Conservation (phyloP, 2,888 invertebrate genomes). For the Ditula angustiorana region DNA sequence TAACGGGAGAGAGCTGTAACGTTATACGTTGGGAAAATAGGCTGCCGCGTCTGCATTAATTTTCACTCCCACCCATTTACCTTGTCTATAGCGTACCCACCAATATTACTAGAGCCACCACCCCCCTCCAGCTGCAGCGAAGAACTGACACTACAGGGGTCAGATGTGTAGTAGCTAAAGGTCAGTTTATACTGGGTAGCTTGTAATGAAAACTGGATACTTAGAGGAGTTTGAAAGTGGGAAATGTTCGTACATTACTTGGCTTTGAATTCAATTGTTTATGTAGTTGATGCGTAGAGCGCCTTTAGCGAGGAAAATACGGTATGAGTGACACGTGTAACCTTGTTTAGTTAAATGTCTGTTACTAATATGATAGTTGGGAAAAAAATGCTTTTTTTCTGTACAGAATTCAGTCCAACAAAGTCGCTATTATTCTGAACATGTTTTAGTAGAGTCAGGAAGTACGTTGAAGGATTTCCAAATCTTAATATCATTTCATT, state of each 20-base stretch:
- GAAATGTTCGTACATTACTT: not conserved
- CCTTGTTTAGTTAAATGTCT: not conserved
- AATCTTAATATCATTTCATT: too few species aligned
- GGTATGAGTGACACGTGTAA: not conserved
- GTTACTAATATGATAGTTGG: not conserved
- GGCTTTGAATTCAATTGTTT: constrained; percentile 9
- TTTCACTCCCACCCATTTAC: constrained; percentile 53
- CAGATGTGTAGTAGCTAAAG: constrained; percentile 1
- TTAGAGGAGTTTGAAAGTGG: constrained; percentile 20
- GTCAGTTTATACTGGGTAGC: constrained; percentile 6
- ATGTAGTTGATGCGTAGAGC: not conserved
- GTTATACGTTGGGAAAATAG: constrained; percentile 60
- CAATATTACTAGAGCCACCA: constrained; percentile 13
- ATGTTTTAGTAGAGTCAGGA: too few species aligned
- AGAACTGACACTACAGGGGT: not conserved
- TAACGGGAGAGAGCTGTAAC: constrained; percentile 55
- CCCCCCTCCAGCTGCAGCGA: not conserved
- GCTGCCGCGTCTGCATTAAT: constrained; percentile 64
- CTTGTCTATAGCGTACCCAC: constrained; percentile 35
- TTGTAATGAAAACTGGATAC: constrained; percentile 32
- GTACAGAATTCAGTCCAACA: too few species aligned
- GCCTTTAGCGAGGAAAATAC: not conserved
- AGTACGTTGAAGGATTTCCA: too few species aligned
- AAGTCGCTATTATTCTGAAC: too few species aligned
- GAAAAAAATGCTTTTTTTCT: too few species aligned